Evolutionary conservation across 2,888 invertebrate genomes (phyloP), one percentile per base, ranked within the genome.

Genomic region (Nezara viridula): DNA sequence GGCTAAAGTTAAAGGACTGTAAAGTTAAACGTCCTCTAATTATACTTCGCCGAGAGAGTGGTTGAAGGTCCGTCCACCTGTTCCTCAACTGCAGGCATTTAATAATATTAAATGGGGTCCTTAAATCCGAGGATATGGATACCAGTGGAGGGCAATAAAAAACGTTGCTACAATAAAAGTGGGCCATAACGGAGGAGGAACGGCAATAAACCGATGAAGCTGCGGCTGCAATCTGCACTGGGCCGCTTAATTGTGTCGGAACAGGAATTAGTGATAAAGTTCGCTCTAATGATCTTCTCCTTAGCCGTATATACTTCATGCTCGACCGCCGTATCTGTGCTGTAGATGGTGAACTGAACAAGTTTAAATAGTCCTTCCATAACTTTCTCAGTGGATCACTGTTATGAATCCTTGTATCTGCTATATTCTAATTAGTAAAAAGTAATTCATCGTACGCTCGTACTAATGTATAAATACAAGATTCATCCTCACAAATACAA

Each of bases 251-350:
- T 47, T 81, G 81, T 47, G n/a, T 40, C n/a, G 81, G n/a, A 47
- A 81, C n/a, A 81, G 81, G 81, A 81, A 81, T 81, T 81, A 81
- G 81, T 81, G 44, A 47, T 81, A 81, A 81, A 81, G n/a, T 81
- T 47, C 16, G 12, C 14, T 24, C 81, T 44, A 81, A 81, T 81
- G 81, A 44, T 44, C 81, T 81, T 44, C 44, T 47, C 21, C 81
- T n/a, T n/a, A 37, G 81, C 16, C 81, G 9, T 16, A 81, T 73
- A 32, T 32, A 73, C 19, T 73, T 73, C 19, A 73, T 73, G 21
- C 6, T 5, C 19, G 37, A 2, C 32, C 37, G 6, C 37, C 32
- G 19, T 73, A 73, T 73, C 32, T 37, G 2, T 60, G 66, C 19
- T 6, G 32, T 37, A 37, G 32, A 73, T 73, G 37, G 32, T 37